Evolutionary conservation across 2,888 invertebrate species (phyloP), one percentile per base, ranked within the genome.

Genomic region (Himalopsyche kuldschensis): DNA sequence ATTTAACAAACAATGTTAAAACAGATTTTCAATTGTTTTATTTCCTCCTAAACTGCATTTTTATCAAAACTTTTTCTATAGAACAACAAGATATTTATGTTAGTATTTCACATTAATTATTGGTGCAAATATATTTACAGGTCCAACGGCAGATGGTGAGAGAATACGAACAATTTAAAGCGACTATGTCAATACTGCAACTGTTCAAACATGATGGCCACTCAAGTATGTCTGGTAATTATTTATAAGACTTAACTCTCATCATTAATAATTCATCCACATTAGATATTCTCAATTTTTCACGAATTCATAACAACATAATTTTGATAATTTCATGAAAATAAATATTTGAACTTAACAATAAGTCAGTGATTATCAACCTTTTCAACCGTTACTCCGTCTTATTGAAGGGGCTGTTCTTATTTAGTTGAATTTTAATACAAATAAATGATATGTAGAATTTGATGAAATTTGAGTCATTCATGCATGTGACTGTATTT

Each of bases 151-250:
- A 97, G 90, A 95, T 99, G 88, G 95, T 94, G 75, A 94, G 95
- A 83, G 99, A 99, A 89, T 97, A 97, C 89, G 96, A 97, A 88
- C 95, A 97, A 90, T 94, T 99, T 77, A 98, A 98, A 90, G 95
- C 95, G 86, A 94, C 96, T 24, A 94, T 94, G 87, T 94, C 94
- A 75, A 95, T 95, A 1, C 90, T 97, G 85, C 94, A 95, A 88
- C 93, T 95, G 88, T 95, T 97, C 88, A 95, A 95, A 89, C 93
- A 93, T 84, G 95, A 95, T 87, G 92, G 94, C 0, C 82, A 89
- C 90, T 87, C 87, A 90, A 41, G 87, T 91, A 83, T 90, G 90
- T 89, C 87, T 82, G 85, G 79, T 82, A 78, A 32, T 10, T 76
- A 76, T 76, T 41, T 41, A 35, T 76, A 41, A 76, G 35, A 76